Evolutionary conservation across 2,113 vertebrate genomes (phyloP), one percentile per base, ranked within the genome.

Genomic region (Oryzias curvinotus): DNA sequence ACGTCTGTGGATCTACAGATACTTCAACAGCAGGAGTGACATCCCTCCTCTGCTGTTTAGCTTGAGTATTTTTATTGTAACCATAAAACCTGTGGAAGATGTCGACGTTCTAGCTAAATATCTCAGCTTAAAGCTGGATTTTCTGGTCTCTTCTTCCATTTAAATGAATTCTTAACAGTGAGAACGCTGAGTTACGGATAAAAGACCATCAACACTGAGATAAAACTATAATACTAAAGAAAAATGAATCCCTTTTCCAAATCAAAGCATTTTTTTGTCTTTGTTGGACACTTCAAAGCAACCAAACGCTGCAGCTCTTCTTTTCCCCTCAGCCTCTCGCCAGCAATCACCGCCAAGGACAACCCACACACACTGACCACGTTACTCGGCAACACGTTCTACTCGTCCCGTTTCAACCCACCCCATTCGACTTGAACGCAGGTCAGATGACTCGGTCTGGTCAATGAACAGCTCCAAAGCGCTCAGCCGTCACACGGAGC

Each of bases 381-480:
- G 87, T 89, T 87, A 86, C 84, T 73, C 85, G 84, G 87, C 89
- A 90, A 88, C 87, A 73, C 45, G 13, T 13, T 46, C 46, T 66
- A 75, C 81, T 79, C 36, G 54, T 67, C 46, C 25, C 21, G 36
- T 79, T 85, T 71, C 78, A 80, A 52, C 84, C 84, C 75, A 82
- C 85, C 74, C 81, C 58, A 68, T 65, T 60, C 19, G 59, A 82
- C 60, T 45, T 47, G 42, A 82, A 58, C 58, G 44, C 23, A 3
- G 52, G 66, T 72, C 63, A 76, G 73, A 75, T 78, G 66, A 85
- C 83, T 78, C 71, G 65, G 61, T 52, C 54, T 43, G 71, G 78
- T 67, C 47, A 54, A 19, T 50, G 50, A 76, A 69, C 72, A 68
- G 78, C 64, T 68, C 44, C 30, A 46, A 52, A 55, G 69, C 84